These are phyloP conservation scores for Cephus nigrinus DNA, from an alignment of 2,888 invertebrate species.

Conservation along the genomic window DNA sequence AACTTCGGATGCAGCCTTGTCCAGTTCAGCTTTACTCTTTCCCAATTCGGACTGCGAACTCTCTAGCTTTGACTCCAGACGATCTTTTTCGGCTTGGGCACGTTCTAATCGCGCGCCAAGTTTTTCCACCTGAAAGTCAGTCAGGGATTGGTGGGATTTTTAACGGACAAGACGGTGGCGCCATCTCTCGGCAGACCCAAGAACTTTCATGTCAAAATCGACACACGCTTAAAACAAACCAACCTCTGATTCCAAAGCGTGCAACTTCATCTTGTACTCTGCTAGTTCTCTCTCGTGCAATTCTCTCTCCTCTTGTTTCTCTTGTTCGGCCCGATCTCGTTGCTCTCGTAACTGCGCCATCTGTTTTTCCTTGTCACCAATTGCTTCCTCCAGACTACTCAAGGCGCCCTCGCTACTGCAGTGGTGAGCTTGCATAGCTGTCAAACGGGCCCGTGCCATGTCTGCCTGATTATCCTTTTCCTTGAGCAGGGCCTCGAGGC, in stretches of 20 bases:
- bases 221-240: neutral
- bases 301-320: constrained; percentile 95
- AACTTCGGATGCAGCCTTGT: constrained; percentile 90
- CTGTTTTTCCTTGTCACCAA: constrained; percentile 97
- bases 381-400: constrained; percentile 93
- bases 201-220: neutral
- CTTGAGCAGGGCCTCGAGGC: constrained; percentile 94
- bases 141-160: neutral
- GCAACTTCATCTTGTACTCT: constrained; percentile 94
- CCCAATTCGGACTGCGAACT: constrained; percentile 93
- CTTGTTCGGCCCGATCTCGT: constrained; percentile 93
- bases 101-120: constrained; percentile 87
- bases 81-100: constrained; percentile 90
- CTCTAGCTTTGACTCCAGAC: constrained; percentile 90
- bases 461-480: constrained; percentile 99
- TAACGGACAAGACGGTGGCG: neutral
- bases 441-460: constrained; percentile 89
- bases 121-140: constrained; percentile 75
- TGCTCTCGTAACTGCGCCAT: constrained; percentile 95
- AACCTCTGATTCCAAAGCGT: constrained; percentile 86
- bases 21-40: constrained; percentile 93
- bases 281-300: constrained; percentile 92
- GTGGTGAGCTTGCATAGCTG: constrained; percentile 95
- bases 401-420: constrained; percentile 94
- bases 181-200: too few species aligned